Base-by-base conservation (phyloP, 2,888 invertebrate genomes). In the Xylocampa areola region DNA sequence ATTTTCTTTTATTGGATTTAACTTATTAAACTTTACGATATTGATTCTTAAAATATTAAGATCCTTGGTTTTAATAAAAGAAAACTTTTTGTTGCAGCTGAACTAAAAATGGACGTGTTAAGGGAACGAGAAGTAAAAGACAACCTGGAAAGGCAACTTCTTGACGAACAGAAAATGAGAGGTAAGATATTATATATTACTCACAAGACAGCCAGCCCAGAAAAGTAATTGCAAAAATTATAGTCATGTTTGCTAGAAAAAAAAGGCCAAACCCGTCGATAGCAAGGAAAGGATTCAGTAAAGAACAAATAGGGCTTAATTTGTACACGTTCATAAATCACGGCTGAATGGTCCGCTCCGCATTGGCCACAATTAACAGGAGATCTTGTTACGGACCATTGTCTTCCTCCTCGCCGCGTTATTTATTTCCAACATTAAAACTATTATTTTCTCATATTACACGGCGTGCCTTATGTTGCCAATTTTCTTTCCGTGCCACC, bases 91-190 rank as follows among this genome's bases (percentile, higher is more conserved):
- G 87, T 96, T 96, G 51, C 96, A 99, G 99, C 98, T 87, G 98
- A 99, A 94, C 95, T 99, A 78, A 98, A 98, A 94, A 98, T 98
- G 97, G 98, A 98, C 92, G 96, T 98, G 65, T 94, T 98, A 72
- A 95, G 98, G 82, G 98, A 99, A 94, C 94, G 98, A 82, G 98
- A 98, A 94, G 96, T 98, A 63, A 97, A 98, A 94, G 98, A 98
- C 94, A 98, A 97, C 84, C 92, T 98, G 84, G 98, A 99, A 94
- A 96, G 98, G 90, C 98, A 98, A 94, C 96, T 99, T 65, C 95
- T 96, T 77, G 98, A 98, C 86, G 98, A 99, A 92, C 97, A 98
- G 94, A 98, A 98, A 95, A 96, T 97, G 90, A 96, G 98, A 96
- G 97, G 99, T 99, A 94, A 96, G 97, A n/a, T 95, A 11, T 37